A percentile compares a stretch with the other conserved stretches of the same genome.
Conservation (phyloP, 1,140 invertebrate genomes). For the Hyposmocoma kahamanoa region DNA sequence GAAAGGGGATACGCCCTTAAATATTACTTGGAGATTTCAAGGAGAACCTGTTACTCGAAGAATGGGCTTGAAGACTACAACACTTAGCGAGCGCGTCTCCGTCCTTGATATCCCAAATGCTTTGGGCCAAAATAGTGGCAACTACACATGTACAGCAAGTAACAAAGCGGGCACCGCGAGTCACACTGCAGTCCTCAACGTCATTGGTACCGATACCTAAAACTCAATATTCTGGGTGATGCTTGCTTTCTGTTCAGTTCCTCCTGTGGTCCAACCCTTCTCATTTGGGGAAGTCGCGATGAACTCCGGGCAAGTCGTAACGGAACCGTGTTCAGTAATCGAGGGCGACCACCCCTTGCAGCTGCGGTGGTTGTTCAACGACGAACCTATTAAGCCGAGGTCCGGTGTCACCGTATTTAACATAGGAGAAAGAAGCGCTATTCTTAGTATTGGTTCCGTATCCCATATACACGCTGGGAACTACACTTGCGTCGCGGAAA, state of each 20-base stretch:
- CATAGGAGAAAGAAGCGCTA: conserved; percentile 78
- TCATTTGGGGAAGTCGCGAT: conserved; percentile 81
- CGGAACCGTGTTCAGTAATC: conserved; percentile 81
- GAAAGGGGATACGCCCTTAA: conserved; percentile 74
- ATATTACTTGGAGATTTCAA: conserved; percentile 70
- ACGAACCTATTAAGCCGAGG: conserved; percentile 66
- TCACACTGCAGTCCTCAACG: conserved; percentile 77
- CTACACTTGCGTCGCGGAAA: conserved; percentile 80
- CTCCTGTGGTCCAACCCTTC: conserved; percentile 83
- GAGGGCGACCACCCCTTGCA: conserved; percentile 83
- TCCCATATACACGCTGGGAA: conserved; percentile 77
- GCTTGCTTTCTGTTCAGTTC: conserved; percentile 74
- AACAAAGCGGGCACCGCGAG: conserved; percentile 80
- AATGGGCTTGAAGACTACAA: conserved; percentile 68
- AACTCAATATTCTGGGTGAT: conserved; percentile 33
- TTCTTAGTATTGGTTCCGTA: conserved; percentile 79
- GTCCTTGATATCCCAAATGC: conserved; percentile 76
- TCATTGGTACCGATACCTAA: conserved; percentile 75
- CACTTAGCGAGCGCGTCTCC: conserved; percentile 68
- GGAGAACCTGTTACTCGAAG: conserved; percentile 44
- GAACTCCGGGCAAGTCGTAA: conserved; percentile 79
- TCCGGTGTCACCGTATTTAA: conserved; percentile 74
- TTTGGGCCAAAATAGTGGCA: conserved; percentile 77
- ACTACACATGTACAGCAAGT: conserved; percentile 82
- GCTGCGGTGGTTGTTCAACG: conserved; percentile 82